A percentile compares a stretch with the other conserved stretches of the same genome.
phyloP scores from a whole-genome alignment of 2,797 vertebrate genomes.

The Eremophila alpestris region DNA sequence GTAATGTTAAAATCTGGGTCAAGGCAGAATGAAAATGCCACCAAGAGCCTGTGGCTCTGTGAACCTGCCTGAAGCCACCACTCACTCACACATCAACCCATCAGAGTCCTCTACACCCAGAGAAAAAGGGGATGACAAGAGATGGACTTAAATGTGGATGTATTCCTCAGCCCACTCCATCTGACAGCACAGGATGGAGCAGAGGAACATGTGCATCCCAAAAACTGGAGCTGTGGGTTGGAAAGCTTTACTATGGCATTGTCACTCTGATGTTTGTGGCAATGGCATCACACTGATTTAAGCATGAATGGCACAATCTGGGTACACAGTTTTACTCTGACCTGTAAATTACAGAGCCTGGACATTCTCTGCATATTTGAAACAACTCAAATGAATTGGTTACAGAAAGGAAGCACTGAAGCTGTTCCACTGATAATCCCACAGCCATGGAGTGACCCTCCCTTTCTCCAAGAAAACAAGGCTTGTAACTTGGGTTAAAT shows the following conservation, averaged over 20 bases:
- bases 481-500: background rate
- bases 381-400: background rate
- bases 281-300: background rate
- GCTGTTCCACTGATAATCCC: background rate
- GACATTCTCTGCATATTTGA: background rate
- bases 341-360: background rate
- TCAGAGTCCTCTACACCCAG: background rate
- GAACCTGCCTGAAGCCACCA: background rate
- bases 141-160: background rate
- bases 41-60: background rate
- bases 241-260: background rate
- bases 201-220: rapidly evolving
- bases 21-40: conserved; percentile 5
- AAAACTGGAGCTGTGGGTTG: rapidly evolving
- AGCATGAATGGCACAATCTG: background rate
- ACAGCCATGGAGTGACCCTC: background rate
- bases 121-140: background rate
- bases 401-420: background rate
- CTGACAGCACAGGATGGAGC: background rate
- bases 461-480: background rate
- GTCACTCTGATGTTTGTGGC: background rate
- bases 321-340: background rate
- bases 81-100: background rate
- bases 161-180: background rate
- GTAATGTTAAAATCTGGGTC: conserved; percentile 18